These are phyloP conservation scores for Myotis myotis DNA, from an alignment of 2,797 vertebrate genomes.

Conservation along the genomic window DNA sequence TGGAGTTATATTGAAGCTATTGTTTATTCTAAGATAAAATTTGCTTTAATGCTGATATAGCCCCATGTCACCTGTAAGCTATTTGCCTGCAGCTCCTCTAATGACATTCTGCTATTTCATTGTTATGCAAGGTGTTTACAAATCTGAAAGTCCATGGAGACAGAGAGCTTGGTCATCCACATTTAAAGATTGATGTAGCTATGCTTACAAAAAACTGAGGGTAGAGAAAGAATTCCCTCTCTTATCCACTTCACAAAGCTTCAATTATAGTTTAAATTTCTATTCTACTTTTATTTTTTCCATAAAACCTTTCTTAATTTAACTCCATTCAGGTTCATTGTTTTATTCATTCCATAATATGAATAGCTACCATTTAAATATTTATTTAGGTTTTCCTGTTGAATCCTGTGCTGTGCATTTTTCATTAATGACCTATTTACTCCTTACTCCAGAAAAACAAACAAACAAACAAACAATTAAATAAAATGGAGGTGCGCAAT, in stretches of 20 bases:
- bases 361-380: not conserved
- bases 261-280: not conserved
- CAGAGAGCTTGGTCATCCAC: not conserved
- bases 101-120: not conserved
- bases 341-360: not conserved
- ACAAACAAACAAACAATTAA: not conserved
- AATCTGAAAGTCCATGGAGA: not conserved
- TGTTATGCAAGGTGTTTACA: not conserved
- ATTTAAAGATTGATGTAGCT: not conserved
- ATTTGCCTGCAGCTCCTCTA: not conserved
- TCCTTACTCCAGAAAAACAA: not conserved
- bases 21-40: conserved; percentile 32
- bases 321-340: not conserved
- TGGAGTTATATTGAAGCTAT: conserved; percentile 63
- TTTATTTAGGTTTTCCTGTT: conserved; percentile 39
- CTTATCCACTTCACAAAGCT: conserved; percentile 24
- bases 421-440: not conserved
- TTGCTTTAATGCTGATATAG: conserved; percentile 3
- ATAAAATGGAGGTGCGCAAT: not conserved
- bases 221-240: not conserved
- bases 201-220: not conserved
- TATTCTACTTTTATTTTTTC: not conserved
- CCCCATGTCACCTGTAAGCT: not conserved
- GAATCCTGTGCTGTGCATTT: not conserved
- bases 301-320: conserved; percentile 30